These are phyloP conservation scores for Sinocyclocheilus rhinocerous DNA, from an alignment of 2,113 vertebrate species.

Conservation along the genomic window DNA sequence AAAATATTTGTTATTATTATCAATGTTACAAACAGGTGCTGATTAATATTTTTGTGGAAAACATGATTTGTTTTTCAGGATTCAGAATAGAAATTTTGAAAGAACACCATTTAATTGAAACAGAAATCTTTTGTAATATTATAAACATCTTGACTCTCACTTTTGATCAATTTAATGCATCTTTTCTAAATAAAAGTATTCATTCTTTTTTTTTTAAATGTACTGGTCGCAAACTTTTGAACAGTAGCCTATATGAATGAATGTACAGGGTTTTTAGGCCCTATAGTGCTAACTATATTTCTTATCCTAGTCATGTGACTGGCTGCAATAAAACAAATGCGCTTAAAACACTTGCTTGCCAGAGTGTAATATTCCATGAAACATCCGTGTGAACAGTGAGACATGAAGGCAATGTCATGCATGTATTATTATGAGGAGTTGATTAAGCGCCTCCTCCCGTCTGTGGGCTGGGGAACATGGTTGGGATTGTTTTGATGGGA, in stretches of 20 bases:
- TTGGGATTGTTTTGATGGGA: conserved; percentile 80
- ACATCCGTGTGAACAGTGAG: neutral
- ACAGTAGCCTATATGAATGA: no score
- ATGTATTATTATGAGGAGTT: neutral
- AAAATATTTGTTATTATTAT: no score
- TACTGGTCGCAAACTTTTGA: neutral
- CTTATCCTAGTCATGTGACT: neutral
- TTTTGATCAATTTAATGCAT: neutral
- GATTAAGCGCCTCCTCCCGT: neutral
- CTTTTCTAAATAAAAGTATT: no score
- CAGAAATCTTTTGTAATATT: neutral
- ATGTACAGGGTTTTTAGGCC: no score
- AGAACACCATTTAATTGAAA: neutral
- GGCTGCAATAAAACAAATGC: no score
- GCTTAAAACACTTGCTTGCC: neutral
- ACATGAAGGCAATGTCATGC: neutral
- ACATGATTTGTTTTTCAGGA: neutral
- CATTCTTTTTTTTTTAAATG: no score
- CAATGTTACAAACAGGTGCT: no score
- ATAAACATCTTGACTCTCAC: neutral
- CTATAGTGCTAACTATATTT: no score
- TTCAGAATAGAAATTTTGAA: neutral
- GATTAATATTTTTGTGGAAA: no score
- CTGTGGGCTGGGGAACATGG: conserved; percentile 57
- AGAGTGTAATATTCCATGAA: neutral